Base-by-base conservation (phyloP, 2,888 invertebrate genomes). In the Pammene aurita region DNA sequence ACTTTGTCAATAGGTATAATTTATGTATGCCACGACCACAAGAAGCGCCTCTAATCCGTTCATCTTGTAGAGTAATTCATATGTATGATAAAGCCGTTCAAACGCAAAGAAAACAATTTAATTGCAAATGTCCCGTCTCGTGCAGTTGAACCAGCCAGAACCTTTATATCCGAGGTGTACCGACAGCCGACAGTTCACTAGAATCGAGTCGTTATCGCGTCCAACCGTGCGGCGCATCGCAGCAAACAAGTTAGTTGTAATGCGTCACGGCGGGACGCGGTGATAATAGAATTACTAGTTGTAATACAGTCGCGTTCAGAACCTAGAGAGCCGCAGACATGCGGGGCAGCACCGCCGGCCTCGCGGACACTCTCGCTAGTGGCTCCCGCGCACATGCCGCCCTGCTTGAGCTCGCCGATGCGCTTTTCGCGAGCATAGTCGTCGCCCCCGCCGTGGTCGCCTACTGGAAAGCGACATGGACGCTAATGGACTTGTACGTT, bases 391-490 rank as follows among this genome's bases (percentile, higher is more conserved):
- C 85, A 77, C 87, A 83, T 83, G 85, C 83, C 79, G 89, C 80
- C 72, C 87, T 96, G 62, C 93, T 97, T 64, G 94, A 95, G 72
- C 84, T 95, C 74, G 90, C 97, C 72, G 97, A 97, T 86, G 93
- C 94, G 44, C 80, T 95, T 18, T 93, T 97, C 84, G 95, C 97
- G 63, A 94, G 95, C 74, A 81, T 94, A 11, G 93, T 97, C 44
- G 95, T 97, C 16, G 96, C 96, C 1, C 97, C 97, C 11, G 94
- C 95, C 67, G 96, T 97, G 60, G 96, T 97, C 68, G 94, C 95
- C 72, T 97, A 97, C 86, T 97, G 97, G 97, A 94, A 97, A 73
- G 96, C 97, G 74, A 96, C 96, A 57, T 97, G 97, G 97, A 94
- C 94, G 56, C 93, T 97, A 62, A 95, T 96, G 93, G 96, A 95